Percentiles rank a stretch among this genome's conserved stretches.
These are phyloP conservation scores for Dasysyrphus tricinctus DNA, from an alignment of 2,888 invertebrate genomes.

Conservation along the genomic window DNA sequence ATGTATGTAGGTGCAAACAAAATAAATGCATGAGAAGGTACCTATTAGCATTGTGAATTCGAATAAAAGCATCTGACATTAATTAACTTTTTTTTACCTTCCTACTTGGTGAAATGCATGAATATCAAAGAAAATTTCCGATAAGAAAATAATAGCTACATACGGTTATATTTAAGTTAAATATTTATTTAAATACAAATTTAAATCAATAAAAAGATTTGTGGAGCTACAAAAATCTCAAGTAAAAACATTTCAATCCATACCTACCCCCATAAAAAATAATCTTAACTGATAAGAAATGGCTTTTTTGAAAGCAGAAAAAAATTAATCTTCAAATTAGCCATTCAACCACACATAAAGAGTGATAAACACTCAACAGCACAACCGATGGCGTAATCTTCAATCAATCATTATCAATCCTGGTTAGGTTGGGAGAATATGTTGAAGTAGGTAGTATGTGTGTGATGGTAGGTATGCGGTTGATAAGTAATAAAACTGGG, in stretches of 20 bases:
- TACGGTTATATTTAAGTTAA: too few relatives aligned
- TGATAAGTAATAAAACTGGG: not conserved
- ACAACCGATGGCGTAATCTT: slow-evolving; percentile 18
- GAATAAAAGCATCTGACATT: too few relatives aligned
- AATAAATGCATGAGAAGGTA: too few relatives aligned
- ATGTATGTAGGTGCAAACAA: too few relatives aligned
- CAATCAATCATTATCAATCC: slow-evolving; percentile 16
- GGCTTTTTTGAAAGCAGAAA: not conserved
- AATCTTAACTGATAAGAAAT: not conserved
- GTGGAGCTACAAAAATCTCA: not conserved
- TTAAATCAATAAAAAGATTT: too few relatives aligned
- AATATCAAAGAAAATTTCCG: too few relatives aligned
- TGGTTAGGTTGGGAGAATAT: not conserved
- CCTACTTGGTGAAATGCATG: too few relatives aligned
- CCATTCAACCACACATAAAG: not conserved
- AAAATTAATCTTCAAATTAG: slow-evolving; percentile 14
- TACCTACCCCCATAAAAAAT: not conserved
- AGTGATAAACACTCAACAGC: not conserved
- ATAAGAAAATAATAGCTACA: too few relatives aligned
- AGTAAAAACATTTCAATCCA: not conserved
- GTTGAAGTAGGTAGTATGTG: not conserved
- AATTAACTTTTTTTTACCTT: too few relatives aligned
- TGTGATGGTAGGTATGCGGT: not conserved
- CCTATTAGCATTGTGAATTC: too few relatives aligned
- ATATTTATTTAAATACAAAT: too few relatives aligned